A percentile compares a stretch with the other conserved stretches of the same genome.
phyloP scores from a whole-genome alignment of 2,797 vertebrate species.

The Pteronotus mesoamericanus region DNA sequence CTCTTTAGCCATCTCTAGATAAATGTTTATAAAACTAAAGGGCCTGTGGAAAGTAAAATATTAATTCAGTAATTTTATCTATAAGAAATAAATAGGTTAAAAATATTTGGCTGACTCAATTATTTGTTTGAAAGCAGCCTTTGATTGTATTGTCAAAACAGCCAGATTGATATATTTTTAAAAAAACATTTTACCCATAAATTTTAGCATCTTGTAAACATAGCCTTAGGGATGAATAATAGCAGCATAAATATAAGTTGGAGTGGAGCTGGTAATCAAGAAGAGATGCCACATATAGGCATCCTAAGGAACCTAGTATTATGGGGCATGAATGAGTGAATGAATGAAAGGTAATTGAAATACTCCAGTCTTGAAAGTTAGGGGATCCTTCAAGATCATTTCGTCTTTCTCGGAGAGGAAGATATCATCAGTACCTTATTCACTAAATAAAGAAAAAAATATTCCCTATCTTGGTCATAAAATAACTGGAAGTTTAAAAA shows the following conservation, averaged over 20 bases:
- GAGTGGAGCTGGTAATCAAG: not conserved
- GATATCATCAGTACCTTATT: not conserved
- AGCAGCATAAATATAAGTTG: not conserved
- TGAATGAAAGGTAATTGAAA: not conserved
- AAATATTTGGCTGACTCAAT: not conserved
- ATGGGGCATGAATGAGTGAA: not conserved
- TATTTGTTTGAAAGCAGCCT: conserved; percentile 17
- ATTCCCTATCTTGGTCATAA: not conserved
- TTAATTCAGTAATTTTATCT: not conserved
- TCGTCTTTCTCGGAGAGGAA: not conserved
- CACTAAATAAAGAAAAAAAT: not conserved
- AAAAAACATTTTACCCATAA: not conserved
- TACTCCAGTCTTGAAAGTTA: not conserved
- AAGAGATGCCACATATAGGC: not conserved
- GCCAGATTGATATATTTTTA: not conserved
- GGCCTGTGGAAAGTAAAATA: not conserved
- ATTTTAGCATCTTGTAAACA: not conserved
- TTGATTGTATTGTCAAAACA: conserved; percentile 38
- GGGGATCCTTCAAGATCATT: not conserved
- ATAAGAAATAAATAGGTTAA: not conserved
- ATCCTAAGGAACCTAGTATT: not conserved
- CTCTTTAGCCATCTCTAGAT: not conserved
- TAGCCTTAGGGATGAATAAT: conserved; percentile 7
- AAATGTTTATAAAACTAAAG: not conserved
- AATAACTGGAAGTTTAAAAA: not conserved